phyloP scores from a whole-genome alignment of 2,113 vertebrate genomes.

The human (Homo sapiens) region GRCh38 chr19:49224501-49225000 shows the following conservation, averaged over 20 bases:
- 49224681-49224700: neutral
- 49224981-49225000: fast-evolving
- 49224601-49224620: neutral
- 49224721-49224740: neutral
- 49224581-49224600: too few species aligned
- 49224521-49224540: too few species aligned
- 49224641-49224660: neutral
- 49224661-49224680: too few species aligned
- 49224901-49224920: neutral
- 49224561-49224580: too few species aligned
- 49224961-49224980: neutral
- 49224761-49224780: neutral
- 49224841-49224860: neutral
- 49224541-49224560: fast-evolving
- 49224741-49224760: neutral
- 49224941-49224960: neutral
- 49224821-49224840: neutral
- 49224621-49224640: neutral
- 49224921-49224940: neutral
- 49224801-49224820: fast-evolving
- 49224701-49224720: neutral
- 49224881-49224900: neutral
- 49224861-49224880: neutral
- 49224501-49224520: too few species aligned
- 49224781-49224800: neutral